Base-by-base conservation (phyloP, 2,888 invertebrate species). In the Megalurothrips usitatus region DNA sequence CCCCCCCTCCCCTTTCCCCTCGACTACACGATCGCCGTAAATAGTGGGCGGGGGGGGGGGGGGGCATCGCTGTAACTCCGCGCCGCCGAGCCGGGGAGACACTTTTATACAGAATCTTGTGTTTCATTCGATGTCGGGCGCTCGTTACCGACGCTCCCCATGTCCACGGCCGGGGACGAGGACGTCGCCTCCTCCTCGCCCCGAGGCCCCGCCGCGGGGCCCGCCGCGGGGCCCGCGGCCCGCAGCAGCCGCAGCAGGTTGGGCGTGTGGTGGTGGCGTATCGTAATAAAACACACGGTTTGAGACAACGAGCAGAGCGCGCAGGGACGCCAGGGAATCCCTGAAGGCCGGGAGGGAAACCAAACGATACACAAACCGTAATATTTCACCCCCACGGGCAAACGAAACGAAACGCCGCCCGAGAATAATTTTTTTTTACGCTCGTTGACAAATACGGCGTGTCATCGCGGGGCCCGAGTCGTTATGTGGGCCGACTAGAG, bases 291-390 rank as follows among this genome's bases (percentile, higher is more conserved):
- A 75, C 68, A 75, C 26, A 26, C 58, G 58, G 58, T 58, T 58
- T 58, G 58, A 58, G 58, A 58, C 58, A 58, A 58, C 58, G 58
- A 19, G 58, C 6, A 19, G 58, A 58, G 52, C 52, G 19, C 19
- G 58, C 6, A 4, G 17, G 58, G 58, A 58, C 19, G 58, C 19
- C 52, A 12, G 12, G 52, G 52, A 52, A 19, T 52, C 10, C 52
- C 52, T 68, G 23, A 23, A 68, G 23, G 68, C 23, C 68, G 68
- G 12, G 26, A n/a, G n/a, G n/a, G n/a, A n/a, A 26, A 26, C 68
- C 68, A 19, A n/a, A 58, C 58, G n/a, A 75, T n/a, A n/a, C n/a
- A n/a, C 68, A 75, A 75, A 75, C 68, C 68, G 68, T 75, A 75
- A 75, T 75, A 75, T 26, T 75, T 75, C 23, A 75, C 68, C 68